These are phyloP conservation scores for Macrocentrus cingulum DNA, from an alignment of 1,140 invertebrate species.

Conservation along the genomic window DNA sequence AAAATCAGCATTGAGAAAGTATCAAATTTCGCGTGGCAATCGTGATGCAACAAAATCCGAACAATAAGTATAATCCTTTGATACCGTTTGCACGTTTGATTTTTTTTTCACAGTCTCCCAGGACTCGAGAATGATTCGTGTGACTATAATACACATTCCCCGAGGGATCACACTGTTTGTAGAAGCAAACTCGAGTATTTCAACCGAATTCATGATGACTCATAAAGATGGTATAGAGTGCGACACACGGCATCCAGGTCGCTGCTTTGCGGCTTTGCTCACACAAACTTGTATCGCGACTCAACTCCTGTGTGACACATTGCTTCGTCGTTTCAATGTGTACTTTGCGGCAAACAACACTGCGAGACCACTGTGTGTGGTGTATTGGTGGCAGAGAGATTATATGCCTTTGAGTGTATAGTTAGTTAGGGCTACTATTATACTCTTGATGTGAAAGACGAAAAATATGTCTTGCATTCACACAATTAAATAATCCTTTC, in stretches of 20 bases:
- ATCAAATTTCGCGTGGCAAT: too few species aligned
- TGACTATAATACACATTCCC: conserved; percentile 34
- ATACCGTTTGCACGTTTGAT: too few species aligned
- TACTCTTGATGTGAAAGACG: conserved; percentile 22
- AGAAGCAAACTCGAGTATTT: conserved; percentile 45
- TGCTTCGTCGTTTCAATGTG: conserved; percentile 28
- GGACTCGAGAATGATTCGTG: too few species aligned
- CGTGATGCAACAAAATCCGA: too few species aligned
- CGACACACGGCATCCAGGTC: background rate
- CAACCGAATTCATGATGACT: conserved; percentile 46
- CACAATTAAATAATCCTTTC: too few species aligned
- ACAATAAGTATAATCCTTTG: too few species aligned
- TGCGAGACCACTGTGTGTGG: conserved; percentile 38
- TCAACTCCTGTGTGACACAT: conserved; percentile 2
- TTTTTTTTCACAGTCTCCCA: too few species aligned
- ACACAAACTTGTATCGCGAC: background rate
- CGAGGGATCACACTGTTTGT: conserved; percentile 44
- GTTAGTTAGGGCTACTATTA: conserved; percentile 46
- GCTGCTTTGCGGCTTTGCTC: background rate
- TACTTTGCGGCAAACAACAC: conserved; percentile 45
- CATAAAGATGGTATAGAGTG: conserved; percentile 33
- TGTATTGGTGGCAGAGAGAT: conserved; percentile 45
- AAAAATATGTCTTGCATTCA: background rate
- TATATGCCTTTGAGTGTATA: conserved; percentile 46
- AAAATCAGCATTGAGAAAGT: too few species aligned